Base-by-base conservation (phyloP, 1,140 invertebrate species). In the Gryllus bimaculatus region DNA sequence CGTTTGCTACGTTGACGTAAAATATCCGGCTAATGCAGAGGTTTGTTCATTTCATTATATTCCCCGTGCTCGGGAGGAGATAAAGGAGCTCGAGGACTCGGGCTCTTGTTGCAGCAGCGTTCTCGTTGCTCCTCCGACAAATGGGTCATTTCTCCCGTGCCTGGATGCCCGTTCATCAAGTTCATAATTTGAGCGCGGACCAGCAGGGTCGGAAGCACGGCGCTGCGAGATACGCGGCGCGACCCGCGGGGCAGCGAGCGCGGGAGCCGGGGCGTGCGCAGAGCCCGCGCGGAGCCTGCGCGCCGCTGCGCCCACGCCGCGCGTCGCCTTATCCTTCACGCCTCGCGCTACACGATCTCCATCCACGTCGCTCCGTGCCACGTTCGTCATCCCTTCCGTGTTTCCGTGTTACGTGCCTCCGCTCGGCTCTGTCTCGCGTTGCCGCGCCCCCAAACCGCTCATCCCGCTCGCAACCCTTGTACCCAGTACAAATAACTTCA, bases 1-100 rank as follows among this genome's bases (percentile, higher is more conserved):
- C 54, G 54, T 66, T 66, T 66, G 54, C 54, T 66, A 18, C 54
- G 54, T 66, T 66, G 54, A 66, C 54, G 54, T 66, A 66, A 39
- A 39, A 39, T 39, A 39, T 39, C 26, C 26, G 26, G 26, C 26
- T 39, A 39, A 66, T 66, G 54, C 54, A 10, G 54, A 66, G 54
- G 54, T 66, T 66, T 66, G 54, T 66, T 66, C 54, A 66, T 66
- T 66, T 66, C 54, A 66, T 66, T 66, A 66, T 66, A 66, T 66
- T 66, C 54, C 54, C 18, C 54, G 54, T 66, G 10, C 54, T 13
- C 54, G 10, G 54, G 54, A 10, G 26, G 54, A 66, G 54, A 66
- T 66, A 66, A 66, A 66, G 54, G 10, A 18, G 54, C 54, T 39
- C 54, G 54, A 18, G 54, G 54, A 66, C 54, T 66, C 54, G 18